Conservation (phyloP, 2,888 invertebrate genomes). For the Leucophenga montana region DNA sequence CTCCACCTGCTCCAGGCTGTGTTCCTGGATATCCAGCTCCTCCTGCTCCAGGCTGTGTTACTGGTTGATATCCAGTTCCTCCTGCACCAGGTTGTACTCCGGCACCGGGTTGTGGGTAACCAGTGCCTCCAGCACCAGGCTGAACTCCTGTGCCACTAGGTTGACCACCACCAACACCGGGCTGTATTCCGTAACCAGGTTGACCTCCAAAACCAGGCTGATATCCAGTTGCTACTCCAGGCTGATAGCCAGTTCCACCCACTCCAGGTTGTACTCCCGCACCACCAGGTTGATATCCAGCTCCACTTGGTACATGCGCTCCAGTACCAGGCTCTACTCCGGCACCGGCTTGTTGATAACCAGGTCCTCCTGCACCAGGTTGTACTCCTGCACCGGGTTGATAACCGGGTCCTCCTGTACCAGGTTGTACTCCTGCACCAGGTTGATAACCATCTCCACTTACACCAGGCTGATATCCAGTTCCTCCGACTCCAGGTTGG, state of each 20-base stretch:
- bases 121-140: neutral
- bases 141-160: neutral
- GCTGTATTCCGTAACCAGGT: neutral
- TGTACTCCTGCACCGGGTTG: slow-evolving; percentile 6
- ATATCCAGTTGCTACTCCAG: neutral
- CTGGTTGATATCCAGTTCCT: neutral
- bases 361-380: slow-evolving; percentile 27
- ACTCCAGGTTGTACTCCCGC: slow-evolving; percentile 24
- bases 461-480: slow-evolving; percentile 7
- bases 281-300: slow-evolving; percentile 24
- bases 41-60: slow-evolving; percentile 18
- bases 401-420: neutral
- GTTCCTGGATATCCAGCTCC: neutral
- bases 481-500: slow-evolving; percentile 17
- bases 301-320: too few species aligned
- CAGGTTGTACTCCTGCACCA: slow-evolving; percentile 13
- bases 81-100: slow-evolving; percentile 21
- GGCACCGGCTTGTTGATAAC: neutral
- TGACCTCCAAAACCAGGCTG: neutral
- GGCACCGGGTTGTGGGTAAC: neutral
- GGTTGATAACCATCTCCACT: neutral
- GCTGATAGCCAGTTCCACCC: slow-evolving; percentile 28
- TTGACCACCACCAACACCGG: slow-evolving; percentile 8
- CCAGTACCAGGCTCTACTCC: neutral
- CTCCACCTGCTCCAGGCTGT: slow-evolving; percentile 8